Percentiles rank a stretch among this genome's conserved stretches.
Conservation (phyloP, 2,888 invertebrate species). For the Pardosa pseudoannulata region DNA sequence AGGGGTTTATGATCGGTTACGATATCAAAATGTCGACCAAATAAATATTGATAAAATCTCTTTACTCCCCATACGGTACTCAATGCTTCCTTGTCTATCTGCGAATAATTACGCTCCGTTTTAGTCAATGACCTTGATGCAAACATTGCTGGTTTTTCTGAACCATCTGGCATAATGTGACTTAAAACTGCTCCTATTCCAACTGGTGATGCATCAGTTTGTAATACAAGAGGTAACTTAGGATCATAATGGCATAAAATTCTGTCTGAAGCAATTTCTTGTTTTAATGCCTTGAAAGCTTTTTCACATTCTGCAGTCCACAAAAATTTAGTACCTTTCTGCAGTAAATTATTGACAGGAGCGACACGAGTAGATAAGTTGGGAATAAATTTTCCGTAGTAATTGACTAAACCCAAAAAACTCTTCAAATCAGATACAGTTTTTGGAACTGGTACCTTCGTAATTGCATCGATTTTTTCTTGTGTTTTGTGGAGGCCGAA, state of each 20-base stretch:
- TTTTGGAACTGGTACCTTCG: conserved; percentile 42
- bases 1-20: conserved; percentile 77
- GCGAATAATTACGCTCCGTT: too few species aligned
- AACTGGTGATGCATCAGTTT: conserved; percentile 75
- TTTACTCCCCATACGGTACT: too few species aligned
- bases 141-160: too few species aligned
- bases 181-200: conserved; percentile 74
- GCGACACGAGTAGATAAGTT: conserved; percentile 46
- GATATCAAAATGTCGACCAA: conserved; percentile 76
- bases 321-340: conserved; percentile 36
- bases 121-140: too few species aligned
- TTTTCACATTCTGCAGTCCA: conserved; percentile 45
- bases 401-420: conserved; percentile 46
- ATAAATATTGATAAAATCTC: too few species aligned
- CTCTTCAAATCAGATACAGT: conserved; percentile 50
- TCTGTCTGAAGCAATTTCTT: conserved; percentile 40
- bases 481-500: conserved; percentile 46
- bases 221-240: conserved; percentile 74
- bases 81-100: too few species aligned
- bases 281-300: conserved; percentile 40
- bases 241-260: conserved; percentile 74
- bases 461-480: conserved; percentile 51
- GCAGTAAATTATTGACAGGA: conserved; percentile 38
- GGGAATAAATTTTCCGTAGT: conserved; percentile 46
- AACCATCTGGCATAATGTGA: conserved; percentile 25